Conservation (phyloP, 2,113 vertebrate species). For the Phalacrocorax carbo region DNA sequence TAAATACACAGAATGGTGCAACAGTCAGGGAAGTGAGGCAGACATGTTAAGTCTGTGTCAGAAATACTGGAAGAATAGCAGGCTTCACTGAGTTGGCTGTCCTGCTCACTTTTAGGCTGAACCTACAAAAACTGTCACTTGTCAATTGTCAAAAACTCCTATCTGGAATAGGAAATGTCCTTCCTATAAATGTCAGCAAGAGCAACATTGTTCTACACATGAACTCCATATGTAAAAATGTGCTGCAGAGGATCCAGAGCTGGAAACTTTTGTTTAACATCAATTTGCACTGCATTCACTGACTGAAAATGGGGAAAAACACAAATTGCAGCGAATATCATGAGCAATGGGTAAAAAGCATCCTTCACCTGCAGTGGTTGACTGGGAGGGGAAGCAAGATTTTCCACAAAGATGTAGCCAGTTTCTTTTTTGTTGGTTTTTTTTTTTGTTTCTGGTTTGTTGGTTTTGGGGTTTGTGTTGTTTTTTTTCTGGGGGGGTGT, state of each 20-base stretch:
- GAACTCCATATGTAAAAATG: background rate
- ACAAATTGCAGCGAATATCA: background rate
- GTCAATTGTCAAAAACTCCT: background rate
- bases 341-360: background rate
- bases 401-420: background rate
- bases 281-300: background rate
- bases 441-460: background rate
- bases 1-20: background rate
- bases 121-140: background rate
- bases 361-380: background rate
- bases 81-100: background rate
- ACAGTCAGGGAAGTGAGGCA: background rate
- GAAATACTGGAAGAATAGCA: background rate
- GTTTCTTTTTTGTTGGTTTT: background rate
- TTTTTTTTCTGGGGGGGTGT: background rate
- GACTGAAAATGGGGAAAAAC: background rate
- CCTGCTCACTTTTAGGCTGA: background rate
- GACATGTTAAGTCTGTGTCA: background rate
- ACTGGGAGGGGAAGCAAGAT: background rate
- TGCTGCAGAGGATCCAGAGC: background rate
- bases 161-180: background rate
- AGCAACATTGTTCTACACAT: background rate
- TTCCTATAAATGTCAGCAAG: background rate
- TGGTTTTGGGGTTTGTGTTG: fast-evolving
- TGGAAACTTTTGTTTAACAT: background rate